Evolutionary conservation across 2,888 invertebrate genomes (phyloP).

Genomic region (Romanomermis culicivorax): DNA sequence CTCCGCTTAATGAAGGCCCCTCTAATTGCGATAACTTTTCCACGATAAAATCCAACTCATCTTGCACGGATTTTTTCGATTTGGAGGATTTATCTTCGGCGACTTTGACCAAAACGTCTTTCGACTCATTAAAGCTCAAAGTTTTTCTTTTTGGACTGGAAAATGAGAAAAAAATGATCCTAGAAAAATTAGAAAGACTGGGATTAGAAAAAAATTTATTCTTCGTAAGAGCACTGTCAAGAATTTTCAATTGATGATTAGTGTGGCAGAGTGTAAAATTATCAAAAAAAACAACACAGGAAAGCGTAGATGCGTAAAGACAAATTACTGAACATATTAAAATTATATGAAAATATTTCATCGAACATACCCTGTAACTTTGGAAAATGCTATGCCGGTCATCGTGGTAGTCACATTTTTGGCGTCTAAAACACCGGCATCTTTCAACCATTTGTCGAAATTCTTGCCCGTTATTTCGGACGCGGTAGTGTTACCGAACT

Average conservation of each 20-base stretch:
- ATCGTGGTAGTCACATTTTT: conserved; percentile 24
- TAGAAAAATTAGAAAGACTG: background rate
- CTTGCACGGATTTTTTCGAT: conserved; percentile 22
- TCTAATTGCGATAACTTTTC: conserved; percentile 22
- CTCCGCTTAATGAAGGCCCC: conserved; percentile 20
- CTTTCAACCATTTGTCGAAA: conserved; percentile 28
- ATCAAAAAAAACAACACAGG: too few relatives aligned
- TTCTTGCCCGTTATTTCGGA: conserved; percentile 28
- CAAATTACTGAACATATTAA: too few relatives aligned
- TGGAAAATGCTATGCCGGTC: conserved; percentile 28
- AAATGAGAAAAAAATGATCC: background rate
- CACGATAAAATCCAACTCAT: conserved; percentile 24
- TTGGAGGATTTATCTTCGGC: conserved; percentile 22
- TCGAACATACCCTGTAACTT: conserved; percentile 25
- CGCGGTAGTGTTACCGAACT: conserved; percentile 21
- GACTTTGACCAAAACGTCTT: conserved; percentile 22
- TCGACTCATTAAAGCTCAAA: conserved; percentile 24
- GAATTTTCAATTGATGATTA: too few relatives aligned
- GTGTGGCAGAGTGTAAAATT: too few relatives aligned
- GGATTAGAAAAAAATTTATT: too few relatives aligned
- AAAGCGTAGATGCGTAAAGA: too few relatives aligned
- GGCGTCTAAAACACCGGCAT: conserved; percentile 22
- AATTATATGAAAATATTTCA: too few relatives aligned
- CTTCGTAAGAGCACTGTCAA: too few relatives aligned
- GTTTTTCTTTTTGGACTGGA: conserved; percentile 26